phyloP scores from a whole-genome alignment of 2,797 vertebrate species.

The Spinibarbus caldwelli region DNA sequence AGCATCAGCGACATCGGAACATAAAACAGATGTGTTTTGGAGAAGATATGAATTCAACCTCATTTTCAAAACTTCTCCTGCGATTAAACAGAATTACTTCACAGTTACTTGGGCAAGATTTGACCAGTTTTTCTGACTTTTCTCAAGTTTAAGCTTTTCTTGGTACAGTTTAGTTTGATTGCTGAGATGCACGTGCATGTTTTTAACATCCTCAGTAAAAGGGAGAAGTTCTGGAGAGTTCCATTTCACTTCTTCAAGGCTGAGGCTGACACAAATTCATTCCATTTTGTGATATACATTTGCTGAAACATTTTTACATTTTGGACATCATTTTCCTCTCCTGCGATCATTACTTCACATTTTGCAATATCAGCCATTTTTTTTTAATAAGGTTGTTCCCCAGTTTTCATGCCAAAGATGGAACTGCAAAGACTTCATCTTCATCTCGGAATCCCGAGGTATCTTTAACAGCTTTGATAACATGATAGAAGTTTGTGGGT shows the following conservation, averaged over 20 bases:
- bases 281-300: neutral
- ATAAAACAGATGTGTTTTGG: neutral
- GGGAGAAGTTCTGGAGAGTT: constrained; percentile 17
- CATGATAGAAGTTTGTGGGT: constrained; percentile 38
- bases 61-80: neutral
- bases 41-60: neutral
- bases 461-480: constrained; percentile 38
- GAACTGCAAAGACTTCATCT: constrained; percentile 2
- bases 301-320: neutral
- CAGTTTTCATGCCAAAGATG: constrained; percentile 37
- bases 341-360: constrained; percentile 36
- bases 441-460: neutral
- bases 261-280: neutral
- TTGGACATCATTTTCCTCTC: neutral
- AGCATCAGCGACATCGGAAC: constrained; percentile 4
- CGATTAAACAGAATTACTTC: neutral
- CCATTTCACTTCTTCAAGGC: constrained; percentile 9
- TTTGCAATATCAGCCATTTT: constrained; percentile 25
- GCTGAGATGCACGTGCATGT: constrained; percentile 19
- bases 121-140: constrained; percentile 7
- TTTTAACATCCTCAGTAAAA: constrained; percentile 32
- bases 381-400: constrained; percentile 35
- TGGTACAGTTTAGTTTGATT: neutral
- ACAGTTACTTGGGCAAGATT: neutral
- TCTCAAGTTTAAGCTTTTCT: neutral